phyloP scores from a whole-genome alignment of 2,113 vertebrate genomes.

The Barbus barbus region DNA sequence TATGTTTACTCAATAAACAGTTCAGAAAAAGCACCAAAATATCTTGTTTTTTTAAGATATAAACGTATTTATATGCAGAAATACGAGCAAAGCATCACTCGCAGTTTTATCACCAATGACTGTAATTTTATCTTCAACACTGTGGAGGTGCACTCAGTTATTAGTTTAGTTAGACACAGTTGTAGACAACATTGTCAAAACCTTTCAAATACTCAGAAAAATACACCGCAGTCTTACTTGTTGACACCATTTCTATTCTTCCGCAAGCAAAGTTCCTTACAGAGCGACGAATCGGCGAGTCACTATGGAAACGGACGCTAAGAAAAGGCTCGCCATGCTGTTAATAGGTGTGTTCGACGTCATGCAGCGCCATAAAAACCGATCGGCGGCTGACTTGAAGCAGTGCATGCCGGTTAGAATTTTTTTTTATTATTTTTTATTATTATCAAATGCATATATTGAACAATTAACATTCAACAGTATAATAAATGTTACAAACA shows the following conservation, averaged over 20 bases:
- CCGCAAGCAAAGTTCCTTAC: too few relatives aligned
- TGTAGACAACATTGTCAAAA: neutral
- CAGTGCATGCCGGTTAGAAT: too few relatives aligned
- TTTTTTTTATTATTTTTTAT: too few relatives aligned
- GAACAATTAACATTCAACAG: too few relatives aligned
- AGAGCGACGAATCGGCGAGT: too few relatives aligned
- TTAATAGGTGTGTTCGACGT: too few relatives aligned
- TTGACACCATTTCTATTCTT: conserved; percentile 34
- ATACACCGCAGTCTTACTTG: neutral
- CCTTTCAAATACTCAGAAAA: neutral
- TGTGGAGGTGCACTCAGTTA: neutral
- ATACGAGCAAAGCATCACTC: neutral
- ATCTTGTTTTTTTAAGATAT: neutral
- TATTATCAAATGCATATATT: too few relatives aligned
- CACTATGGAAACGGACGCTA: too few relatives aligned
- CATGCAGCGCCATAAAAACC: too few relatives aligned
- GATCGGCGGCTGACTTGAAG: too few relatives aligned
- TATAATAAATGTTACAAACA: too few relatives aligned
- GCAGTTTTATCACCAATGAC: neutral
- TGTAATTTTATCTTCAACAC: neutral
- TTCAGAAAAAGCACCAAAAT: neutral
- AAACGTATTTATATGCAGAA: neutral
- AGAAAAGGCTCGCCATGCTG: too few relatives aligned
- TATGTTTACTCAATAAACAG: neutral
- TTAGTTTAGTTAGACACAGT: neutral